Evolutionary conservation across 64 coral and sea anemone species (phyloP), one percentile per base, ranked within the genome.

Genomic region (Orbicella faveolata): DNA sequence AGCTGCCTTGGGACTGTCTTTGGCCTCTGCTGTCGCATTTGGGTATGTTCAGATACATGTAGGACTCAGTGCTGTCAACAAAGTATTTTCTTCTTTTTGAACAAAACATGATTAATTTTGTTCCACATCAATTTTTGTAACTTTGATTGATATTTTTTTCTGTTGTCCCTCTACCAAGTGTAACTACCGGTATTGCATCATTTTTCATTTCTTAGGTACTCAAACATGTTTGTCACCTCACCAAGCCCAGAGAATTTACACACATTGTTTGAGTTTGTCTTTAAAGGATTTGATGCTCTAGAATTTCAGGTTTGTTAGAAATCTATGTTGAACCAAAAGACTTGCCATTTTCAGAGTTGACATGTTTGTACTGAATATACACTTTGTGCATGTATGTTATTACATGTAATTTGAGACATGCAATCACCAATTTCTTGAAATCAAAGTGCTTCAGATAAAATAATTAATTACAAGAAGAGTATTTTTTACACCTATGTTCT

Each of bases 251-350:
- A 98, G 68, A 98, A 98, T 90, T 75, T 98, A 12, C 93, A 98
- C 86, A 98, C 96, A 12, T 77, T 98, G 87, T 98, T 98, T 95
- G 96, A 98, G 63, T 95, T 98, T 95, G 96, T 98, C 0, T 98
- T 98, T 86, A 98, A 98, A 78, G 96, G 96, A 83, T 98, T 98
- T 85, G 96, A 98, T 90, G 90, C 93, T 8, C 76, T 98, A 52
- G 96, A 98, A 34, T 98, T 91, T 87, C 96, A 98, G 96, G 96
- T 98, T 85, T n/a, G 25, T 59, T 17, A 33, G 15, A 36, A 51
- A 39, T 48, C 6, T 87, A 10, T 6, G 30, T 30, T 30, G 30
- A 30, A 30, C 12, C 7, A 51, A n/a, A 12, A 7, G 9, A 39
- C 10, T 25, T 19, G 10, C 15, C 55, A 78, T 52, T 7, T 6